Conservation (phyloP, 2,797 vertebrate genomes). For the Sebastes variabilis region DNA sequence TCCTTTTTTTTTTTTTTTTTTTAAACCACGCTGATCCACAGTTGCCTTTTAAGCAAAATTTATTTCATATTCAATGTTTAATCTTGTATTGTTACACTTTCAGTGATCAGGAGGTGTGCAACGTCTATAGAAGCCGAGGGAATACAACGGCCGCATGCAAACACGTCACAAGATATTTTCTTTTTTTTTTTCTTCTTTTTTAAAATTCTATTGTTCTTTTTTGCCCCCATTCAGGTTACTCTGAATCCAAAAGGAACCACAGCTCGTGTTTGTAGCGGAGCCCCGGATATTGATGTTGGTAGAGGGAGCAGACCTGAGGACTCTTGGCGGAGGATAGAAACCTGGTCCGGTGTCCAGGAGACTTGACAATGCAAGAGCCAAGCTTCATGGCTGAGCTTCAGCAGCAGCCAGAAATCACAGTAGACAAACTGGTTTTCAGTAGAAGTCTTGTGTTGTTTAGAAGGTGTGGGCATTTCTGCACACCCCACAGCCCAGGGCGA, state of each 20-base stretch:
- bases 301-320: conserved; percentile 65
- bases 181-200: conserved; percentile 49
- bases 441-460: conserved; percentile 78
- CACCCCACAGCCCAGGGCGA: conserved; percentile 97
- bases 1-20: conserved; percentile 60
- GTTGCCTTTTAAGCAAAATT: conserved; percentile 74
- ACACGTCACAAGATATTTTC: conserved; percentile 90
- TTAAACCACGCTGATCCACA: conserved; percentile 79
- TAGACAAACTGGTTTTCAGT: conserved; percentile 70
- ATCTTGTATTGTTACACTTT: conserved; percentile 83
- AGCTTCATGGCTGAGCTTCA: conserved; percentile 65
- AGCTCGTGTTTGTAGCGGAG: conserved; percentile 47
- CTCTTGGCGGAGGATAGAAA: conserved; percentile 60
- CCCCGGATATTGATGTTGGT: conserved; percentile 64
- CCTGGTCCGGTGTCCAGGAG: conserved; percentile 65
- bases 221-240: conserved; percentile 60
- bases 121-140: conserved; percentile 92
- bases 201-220: conserved; percentile 58
- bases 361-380: conserved; percentile 56
- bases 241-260: conserved; percentile 63
- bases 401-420: conserved; percentile 76
- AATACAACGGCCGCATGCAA: conserved; percentile 98
- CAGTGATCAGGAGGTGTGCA: conserved; percentile 91
- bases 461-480: conserved; percentile 99
- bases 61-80: conserved; percentile 76